Percentiles rank a stretch among this genome's conserved stretches.
phyloP scores from a whole-genome alignment of 2,797 vertebrate species.

The Pteronotus mesoamericanus region DNA sequence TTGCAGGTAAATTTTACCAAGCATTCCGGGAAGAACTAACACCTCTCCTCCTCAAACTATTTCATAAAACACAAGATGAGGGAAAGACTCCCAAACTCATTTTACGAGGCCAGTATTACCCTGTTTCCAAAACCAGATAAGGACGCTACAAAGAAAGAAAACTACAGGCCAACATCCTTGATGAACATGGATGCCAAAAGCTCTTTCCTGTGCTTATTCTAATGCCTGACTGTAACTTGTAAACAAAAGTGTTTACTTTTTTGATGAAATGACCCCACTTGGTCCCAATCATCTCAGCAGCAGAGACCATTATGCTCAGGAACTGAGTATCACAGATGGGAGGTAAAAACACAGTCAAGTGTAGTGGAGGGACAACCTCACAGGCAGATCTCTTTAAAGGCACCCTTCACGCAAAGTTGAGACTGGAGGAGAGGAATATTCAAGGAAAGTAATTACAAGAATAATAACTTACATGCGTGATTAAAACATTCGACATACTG shows the following conservation, averaged over 20 bases:
- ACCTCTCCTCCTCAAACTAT: too few relatives aligned
- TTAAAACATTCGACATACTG: constrained; percentile 28
- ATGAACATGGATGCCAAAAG: too few relatives aligned
- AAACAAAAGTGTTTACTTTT: constrained; percentile 43
- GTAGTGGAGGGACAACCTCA: neutral
- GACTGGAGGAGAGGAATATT: neutral
- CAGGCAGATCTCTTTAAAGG: neutral
- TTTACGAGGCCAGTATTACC: too few relatives aligned
- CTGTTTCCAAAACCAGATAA: too few relatives aligned
- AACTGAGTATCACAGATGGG: neutral
- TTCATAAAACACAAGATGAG: too few relatives aligned
- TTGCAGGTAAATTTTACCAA: too few relatives aligned
- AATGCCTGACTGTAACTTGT: constrained; percentile 30
- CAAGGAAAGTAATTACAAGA: neutral
- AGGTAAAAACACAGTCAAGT: neutral
- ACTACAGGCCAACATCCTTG: too few relatives aligned
- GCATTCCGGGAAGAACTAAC: too few relatives aligned
- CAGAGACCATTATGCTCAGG: neutral
- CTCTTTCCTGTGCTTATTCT: neutral
- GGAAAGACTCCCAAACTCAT: too few relatives aligned
- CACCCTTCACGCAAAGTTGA: constrained; percentile 16
- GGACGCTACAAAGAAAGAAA: too few relatives aligned
- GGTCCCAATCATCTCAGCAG: neutral
- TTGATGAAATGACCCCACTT: neutral
- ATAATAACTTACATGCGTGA: constrained; percentile 39